Evolutionary conservation across 2,797 vertebrate genomes (phyloP), one percentile per base, ranked within the genome.

Genomic region (Spheniscus humboldti): DNA sequence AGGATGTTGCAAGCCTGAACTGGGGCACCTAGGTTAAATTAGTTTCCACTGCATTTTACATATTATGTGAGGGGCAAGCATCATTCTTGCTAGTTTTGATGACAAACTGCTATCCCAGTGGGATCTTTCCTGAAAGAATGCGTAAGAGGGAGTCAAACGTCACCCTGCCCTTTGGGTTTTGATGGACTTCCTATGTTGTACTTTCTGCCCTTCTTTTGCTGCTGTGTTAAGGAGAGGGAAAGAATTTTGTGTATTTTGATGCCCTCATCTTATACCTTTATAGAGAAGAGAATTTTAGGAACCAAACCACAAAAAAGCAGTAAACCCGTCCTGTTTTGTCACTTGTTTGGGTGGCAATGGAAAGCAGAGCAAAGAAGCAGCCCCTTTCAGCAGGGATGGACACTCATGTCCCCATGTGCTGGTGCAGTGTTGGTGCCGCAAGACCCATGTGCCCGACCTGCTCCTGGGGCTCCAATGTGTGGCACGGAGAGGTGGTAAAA

Each of bases 391-490:
- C 30, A 20, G 14, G 13, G 52, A 30, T 19, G 62, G 72, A 43
- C 13, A 4, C 35, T 18, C 41, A 5, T 2, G 28, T 55, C 45
- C 50, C 31, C 6, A 0, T 3, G 9, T 60, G 45, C 31, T 7
- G 7, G 16, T 1, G 1, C 1, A 2, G 30, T 50, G 41, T 13
- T 23, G 14, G 4, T 72, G 37, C 33, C 2, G 0, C 0, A 3
- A 45, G 8, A 39, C 31, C 22, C 15, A 2, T 2, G 3, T 13
- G 16, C 1, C 85, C 35, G 6, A 2, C 41, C 64, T 53, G 31
- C 43, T 68, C 72, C 50, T 23, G 45, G 25, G 13, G 20, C 30
- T 64, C 39, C 45, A 12, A 8, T 0, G 1, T 4, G 53, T 2
- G 9, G 5, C 50, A 17, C 0, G 2, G 11, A 43, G 17, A 33